Evolutionary conservation across 2,113 vertebrate genomes (phyloP), one percentile per base, ranked within the genome.

Genomic region (Cynoglossus semilaevis): DNA sequence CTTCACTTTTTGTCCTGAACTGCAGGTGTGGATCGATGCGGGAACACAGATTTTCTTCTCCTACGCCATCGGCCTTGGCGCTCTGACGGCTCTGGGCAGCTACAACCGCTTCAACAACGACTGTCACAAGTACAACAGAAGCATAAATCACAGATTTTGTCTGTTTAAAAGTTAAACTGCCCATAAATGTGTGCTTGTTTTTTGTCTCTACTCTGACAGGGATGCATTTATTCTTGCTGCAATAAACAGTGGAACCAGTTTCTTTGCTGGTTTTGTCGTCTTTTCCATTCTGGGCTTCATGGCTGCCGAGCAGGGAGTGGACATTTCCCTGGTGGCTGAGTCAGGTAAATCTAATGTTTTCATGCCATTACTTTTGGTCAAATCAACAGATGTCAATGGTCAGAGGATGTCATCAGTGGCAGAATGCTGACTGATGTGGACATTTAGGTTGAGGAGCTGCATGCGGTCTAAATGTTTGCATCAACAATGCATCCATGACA

Each of bases 101-200:
- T 92, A 92, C 80, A 93, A 93, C 85, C 87, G 90, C 70, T 93
- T 93, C 74, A 89, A 92, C 88, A 93, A 92, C 1, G 89, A 93
- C 87, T 93, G 92, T 87, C 92, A 93, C 79, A 92, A 91, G 90
- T 92, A 88, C 13, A 56, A 65, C 14, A 12, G 19, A 18, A 53
- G 15, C 52, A 13, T 34, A 48, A 66, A 49, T 63, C 65, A 42
- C 44, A 47, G 35, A 42, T 29, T 44, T 7, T 44, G n/a, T 16
- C 0, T 8, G 8, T 16, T 15, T 8, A 4, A 29, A 29, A 29
- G 22, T 29, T 4, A 29, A 29, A 29, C 22, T 29, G 22, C 22
- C 22, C 22, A 29, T 29, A 29, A 29, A 29, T 29, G 22, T 29
- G 22, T 29, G 2, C 6, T 29, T 22, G 10, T 22, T 2, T n/a